Evolutionary conservation across 2,113 vertebrate species (phyloP), one percentile per base, ranked within the genome.

Genomic region (Amphilophus citrinellus): DNA sequence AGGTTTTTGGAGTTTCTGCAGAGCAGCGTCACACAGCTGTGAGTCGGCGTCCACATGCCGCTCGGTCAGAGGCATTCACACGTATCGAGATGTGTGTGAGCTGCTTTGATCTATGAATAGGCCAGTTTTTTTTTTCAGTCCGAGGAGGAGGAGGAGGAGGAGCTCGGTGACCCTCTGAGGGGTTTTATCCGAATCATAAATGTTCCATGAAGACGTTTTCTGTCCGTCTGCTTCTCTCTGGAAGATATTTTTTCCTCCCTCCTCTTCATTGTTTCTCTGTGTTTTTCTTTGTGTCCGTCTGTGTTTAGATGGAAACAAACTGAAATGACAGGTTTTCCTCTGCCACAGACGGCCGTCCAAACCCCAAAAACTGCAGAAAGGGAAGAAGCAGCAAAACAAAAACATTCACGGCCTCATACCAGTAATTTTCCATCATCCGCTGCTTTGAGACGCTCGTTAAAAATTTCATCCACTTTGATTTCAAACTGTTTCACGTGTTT

Each of bases 71-170:
- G 66, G 44, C 66, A 20, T 73, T 73, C 66, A 73, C 66, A 73
- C 44, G 44, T 73, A 73, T 73, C 66, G 1, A 71, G 66, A 71
- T 85, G 82, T 76, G 82, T 83, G 63, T 15, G 58, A 77, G 42
- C 59, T 10, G 50, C 84, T 90, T 90, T 89, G 80, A 90, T 88
- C 85, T 82, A 78, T 89, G 89, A 86, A 90, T 89, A 89, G 90
- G 77, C 14, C 4, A 62, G 79, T 61, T 32, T 75, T 39, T 73
- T 73, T 73, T 53, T 53, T 73, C 10, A 53, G 44, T 53, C 53
- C 44, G 17, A 53, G 66, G 66, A 20, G 68, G 59, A 47, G 85
- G 61, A 61, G 60, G 59, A 58, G 79, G 79, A n/a, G 53, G 50
- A n/a, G 58, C 84, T 66, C 76, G 20, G 75, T 44, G 60, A 62